phyloP scores from a whole-genome alignment of 2,797 vertebrate genomes.

The Rhinophrynus dorsalis region DNA sequence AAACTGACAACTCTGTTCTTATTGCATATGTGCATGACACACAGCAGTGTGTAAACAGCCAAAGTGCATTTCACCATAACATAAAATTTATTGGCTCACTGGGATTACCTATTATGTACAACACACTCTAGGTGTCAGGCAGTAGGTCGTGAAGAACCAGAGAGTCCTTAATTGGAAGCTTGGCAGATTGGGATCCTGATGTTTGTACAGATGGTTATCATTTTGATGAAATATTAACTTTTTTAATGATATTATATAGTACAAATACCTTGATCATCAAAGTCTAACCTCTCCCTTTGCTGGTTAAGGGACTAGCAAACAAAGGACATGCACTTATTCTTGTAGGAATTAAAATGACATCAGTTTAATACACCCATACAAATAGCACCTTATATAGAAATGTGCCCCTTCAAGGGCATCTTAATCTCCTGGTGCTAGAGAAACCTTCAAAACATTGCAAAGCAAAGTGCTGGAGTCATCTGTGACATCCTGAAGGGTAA shows the following conservation, averaged over 20 bases:
- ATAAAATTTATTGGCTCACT: constrained; percentile 9
- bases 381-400: too few relatives aligned
- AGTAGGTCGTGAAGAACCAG: constrained; percentile 20
- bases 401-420: too few relatives aligned
- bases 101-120: constrained; percentile 47
- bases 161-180: constrained; percentile 39
- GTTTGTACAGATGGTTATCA: constrained; percentile 24
- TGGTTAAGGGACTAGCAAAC: not conserved
- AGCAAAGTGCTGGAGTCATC: too few relatives aligned
- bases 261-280: constrained; percentile 8
- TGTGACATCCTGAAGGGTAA: too few relatives aligned
- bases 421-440: too few relatives aligned
- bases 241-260: not conserved
- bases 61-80: constrained; percentile 24
- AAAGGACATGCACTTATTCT: too few relatives aligned
- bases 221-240: not conserved
- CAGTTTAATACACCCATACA: too few relatives aligned
- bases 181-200: not conserved
- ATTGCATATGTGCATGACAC: not conserved
- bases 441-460: too few relatives aligned
- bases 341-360: too few relatives aligned
- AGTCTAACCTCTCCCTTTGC: not conserved
- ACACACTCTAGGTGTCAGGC: not conserved
- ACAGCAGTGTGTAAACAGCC: constrained; percentile 26
- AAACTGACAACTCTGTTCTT: too few relatives aligned